Percentiles rank a stretch among this genome's conserved stretches.
phyloP scores from a whole-genome alignment of 2,888 invertebrate species.

The Drosophila emarginata region DNA sequence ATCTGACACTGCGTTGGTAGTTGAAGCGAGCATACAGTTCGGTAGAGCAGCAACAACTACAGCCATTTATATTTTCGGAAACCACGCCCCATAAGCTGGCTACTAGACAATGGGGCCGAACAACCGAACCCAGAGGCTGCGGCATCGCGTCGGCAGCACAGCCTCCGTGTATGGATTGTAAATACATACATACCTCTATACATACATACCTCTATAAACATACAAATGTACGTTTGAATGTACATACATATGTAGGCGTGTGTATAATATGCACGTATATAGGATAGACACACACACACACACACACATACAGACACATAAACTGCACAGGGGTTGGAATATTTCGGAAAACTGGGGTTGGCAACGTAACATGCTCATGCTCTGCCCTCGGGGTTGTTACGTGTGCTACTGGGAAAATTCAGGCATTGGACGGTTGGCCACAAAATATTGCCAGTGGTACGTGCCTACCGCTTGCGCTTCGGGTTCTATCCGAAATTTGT shows the following conservation, averaged over 20 bases:
- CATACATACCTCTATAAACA: slow-evolving; percentile 8
- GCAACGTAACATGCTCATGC: slow-evolving; percentile 43
- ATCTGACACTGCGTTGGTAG: slow-evolving; percentile 38
- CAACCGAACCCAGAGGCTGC: slow-evolving; percentile 67
- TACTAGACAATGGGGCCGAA: slow-evolving; percentile 77
- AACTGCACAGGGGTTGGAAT: slow-evolving; percentile 38
- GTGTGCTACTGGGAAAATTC: slow-evolving; percentile 80
- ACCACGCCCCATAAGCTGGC: slow-evolving; percentile 80
- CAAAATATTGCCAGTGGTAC: slow-evolving; percentile 62
- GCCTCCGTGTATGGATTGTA: slow-evolving; percentile 48
- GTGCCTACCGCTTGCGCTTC: slow-evolving; percentile 55
- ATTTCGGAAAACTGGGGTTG: slow-evolving; percentile 61
- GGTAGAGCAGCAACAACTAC: slow-evolving; percentile 50
- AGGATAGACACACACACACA: slow-evolving; percentile 25
- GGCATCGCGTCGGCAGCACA: slow-evolving; percentile 65
- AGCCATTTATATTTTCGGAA: slow-evolving; percentile 81
- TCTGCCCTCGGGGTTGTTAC: slow-evolving; percentile 79
- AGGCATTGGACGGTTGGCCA: slow-evolving; percentile 72
- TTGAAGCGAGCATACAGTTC: slow-evolving; percentile 29
- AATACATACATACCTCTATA: slow-evolving; percentile 20
- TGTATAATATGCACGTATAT: slow-evolving; percentile 36
- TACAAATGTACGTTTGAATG: slow-evolving; percentile 10
- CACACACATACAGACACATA: slow-evolving; percentile 27
- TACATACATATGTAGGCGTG: slow-evolving; percentile 18
- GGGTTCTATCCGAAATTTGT: slow-evolving; percentile 33